phyloP scores from a whole-genome alignment of 2,888 invertebrate species.

The Drosophila pseudotakahashii region DNA sequence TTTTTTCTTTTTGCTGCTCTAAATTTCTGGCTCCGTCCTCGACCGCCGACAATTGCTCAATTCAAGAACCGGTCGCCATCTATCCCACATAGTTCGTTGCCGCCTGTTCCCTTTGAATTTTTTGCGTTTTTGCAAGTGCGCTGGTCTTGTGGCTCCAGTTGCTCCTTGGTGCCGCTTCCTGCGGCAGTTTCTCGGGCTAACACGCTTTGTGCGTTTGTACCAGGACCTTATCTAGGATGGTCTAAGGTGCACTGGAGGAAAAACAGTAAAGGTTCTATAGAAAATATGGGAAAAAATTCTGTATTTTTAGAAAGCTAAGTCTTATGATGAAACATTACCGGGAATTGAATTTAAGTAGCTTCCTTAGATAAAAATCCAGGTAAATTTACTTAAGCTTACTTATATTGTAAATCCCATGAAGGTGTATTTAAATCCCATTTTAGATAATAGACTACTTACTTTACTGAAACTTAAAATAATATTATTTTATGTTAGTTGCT shows the following conservation, averaged over 20 bases:
- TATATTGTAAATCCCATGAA: background rate
- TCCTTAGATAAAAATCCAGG: too few relatives aligned
- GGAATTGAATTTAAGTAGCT: too few relatives aligned
- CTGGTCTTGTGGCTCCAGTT: conserved; percentile 26
- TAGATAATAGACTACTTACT: too few relatives aligned
- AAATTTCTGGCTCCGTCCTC: conserved; percentile 65
- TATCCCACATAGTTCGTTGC: conserved; percentile 25
- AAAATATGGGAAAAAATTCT: too few relatives aligned
- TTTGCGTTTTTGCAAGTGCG: conserved; percentile 19
- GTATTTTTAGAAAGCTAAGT: too few relatives aligned
- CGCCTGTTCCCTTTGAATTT: conserved; percentile 19
- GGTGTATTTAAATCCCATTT: too few relatives aligned
- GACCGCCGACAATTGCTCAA: conserved; percentile 71
- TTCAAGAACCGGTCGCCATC: conserved; percentile 57
- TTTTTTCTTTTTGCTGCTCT: conserved; percentile 48
- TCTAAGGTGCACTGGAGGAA: background rate
- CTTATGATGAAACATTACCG: too few relatives aligned
- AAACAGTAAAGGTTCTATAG: background rate
- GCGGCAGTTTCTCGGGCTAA: conserved; percentile 60
- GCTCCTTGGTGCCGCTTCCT: conserved; percentile 56
- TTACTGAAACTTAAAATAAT: too few relatives aligned
- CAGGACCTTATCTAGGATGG: conserved; percentile 53
- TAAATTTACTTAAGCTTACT: background rate
- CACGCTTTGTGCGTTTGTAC: conserved; percentile 63
- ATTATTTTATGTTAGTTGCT: too few relatives aligned